phyloP scores from a whole-genome alignment of 1,140 invertebrate species.

The Nasonia giraulti region DNA sequence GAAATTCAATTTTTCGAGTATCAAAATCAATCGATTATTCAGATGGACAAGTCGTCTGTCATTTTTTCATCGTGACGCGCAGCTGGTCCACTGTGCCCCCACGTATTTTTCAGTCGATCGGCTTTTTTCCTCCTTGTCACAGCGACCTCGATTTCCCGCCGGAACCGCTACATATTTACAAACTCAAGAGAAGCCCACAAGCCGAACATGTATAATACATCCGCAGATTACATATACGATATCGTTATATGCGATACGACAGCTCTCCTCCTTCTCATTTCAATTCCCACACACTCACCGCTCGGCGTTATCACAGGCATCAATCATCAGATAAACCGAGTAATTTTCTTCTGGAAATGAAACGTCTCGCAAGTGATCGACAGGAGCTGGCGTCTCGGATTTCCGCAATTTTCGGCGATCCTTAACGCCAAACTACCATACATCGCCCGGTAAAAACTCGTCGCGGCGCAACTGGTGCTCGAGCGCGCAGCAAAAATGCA shows the following conservation, averaged over 20 bases:
- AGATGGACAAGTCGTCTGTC: not conserved
- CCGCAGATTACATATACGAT: too few species aligned
- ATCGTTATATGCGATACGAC: not conserved
- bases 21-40: not conserved
- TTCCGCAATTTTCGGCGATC: not conserved
- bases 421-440: not conserved
- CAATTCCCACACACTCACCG: not conserved
- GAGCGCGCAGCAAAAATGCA: conserved; percentile 7
- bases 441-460: not conserved
- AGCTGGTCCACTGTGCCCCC: not conserved
- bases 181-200: too few species aligned
- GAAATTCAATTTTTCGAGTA: not conserved
- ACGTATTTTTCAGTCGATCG: not conserved
- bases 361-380: not conserved
- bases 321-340: not conserved
- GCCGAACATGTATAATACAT: not conserved
- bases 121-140: not conserved
- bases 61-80: not conserved
- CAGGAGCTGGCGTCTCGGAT: too few species aligned
- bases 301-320: too few species aligned
- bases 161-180: not conserved
- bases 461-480: conserved; percentile 14
- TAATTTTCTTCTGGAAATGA: not conserved
- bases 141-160: not conserved
- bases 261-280: not conserved